phyloP scores from a whole-genome alignment of 1,140 invertebrate species.

The Phthorimaea operculella region DNA sequence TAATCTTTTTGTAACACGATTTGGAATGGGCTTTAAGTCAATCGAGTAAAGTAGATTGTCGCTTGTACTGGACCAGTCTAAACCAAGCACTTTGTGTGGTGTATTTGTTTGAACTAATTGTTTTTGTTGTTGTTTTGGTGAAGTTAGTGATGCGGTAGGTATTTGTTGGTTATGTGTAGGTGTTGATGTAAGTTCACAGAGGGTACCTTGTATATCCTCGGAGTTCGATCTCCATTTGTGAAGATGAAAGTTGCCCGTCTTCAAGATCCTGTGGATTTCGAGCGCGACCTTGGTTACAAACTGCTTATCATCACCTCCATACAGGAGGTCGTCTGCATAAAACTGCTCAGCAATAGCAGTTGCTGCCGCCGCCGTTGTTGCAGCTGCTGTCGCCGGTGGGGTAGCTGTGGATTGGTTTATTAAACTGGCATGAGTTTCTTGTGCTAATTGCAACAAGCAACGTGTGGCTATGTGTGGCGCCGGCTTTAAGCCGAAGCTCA shows the following conservation, averaged over 20 bases:
- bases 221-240: conserved; percentile 13
- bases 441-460: conserved; percentile 3
- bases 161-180: neutral
- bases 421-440: neutral
- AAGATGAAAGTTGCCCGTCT: conserved; percentile 6
- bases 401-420: neutral
- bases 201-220: neutral
- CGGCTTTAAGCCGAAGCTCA: conserved; percentile 20
- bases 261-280: conserved; percentile 3
- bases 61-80: neutral
- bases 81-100: neutral
- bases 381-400: neutral
- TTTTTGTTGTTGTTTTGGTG: neutral
- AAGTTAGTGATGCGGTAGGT: neutral
- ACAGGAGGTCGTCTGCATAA: neutral
- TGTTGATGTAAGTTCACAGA: neutral
- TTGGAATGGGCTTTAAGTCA: neutral
- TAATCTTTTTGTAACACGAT: neutral
- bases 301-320: neutral
- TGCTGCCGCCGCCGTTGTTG: neutral
- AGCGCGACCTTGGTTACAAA: neutral
- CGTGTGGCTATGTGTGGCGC: conserved; percentile 12
- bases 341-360: neutral
- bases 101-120: neutral
- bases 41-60: neutral